phyloP scores from a whole-genome alignment of 2,113 vertebrate genomes.

The Mesembrinibis cayennensis region DNA sequence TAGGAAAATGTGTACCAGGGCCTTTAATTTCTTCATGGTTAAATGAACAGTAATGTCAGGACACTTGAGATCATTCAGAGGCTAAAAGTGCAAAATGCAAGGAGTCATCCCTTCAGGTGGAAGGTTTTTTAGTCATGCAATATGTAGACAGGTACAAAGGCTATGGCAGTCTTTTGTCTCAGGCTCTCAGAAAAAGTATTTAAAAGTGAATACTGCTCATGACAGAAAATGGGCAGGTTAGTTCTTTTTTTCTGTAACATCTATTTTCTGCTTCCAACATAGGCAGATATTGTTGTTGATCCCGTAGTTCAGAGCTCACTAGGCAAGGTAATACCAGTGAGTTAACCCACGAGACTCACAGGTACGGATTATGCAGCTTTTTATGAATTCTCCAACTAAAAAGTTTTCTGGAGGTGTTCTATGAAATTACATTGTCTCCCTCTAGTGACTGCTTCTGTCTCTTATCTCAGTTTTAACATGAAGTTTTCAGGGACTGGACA shows the following conservation, averaged over 20 bases:
- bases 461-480: neutral
- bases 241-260: neutral
- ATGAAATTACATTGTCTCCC: conserved; percentile 26
- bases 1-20: neutral
- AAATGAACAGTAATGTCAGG: neutral
- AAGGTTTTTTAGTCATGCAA: neutral
- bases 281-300: neutral
- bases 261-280: neutral
- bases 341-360: neutral
- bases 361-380: neutral
- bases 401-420: neutral
- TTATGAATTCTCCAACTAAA: neutral
- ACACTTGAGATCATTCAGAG: neutral
- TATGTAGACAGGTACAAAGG: neutral
- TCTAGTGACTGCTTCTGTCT: conserved; percentile 33
- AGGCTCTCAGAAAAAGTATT: neutral
- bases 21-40: neutral
- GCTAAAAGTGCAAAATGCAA: neutral
- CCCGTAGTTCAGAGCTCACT: neutral
- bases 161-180: neutral
- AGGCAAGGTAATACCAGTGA: neutral
- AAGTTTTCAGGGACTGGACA: neutral
- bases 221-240: neutral
- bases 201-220: neutral
- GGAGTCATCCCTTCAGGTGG: neutral